phyloP scores from a whole-genome alignment of 2,113 vertebrate genomes.

The Monopterus albus region DNA sequence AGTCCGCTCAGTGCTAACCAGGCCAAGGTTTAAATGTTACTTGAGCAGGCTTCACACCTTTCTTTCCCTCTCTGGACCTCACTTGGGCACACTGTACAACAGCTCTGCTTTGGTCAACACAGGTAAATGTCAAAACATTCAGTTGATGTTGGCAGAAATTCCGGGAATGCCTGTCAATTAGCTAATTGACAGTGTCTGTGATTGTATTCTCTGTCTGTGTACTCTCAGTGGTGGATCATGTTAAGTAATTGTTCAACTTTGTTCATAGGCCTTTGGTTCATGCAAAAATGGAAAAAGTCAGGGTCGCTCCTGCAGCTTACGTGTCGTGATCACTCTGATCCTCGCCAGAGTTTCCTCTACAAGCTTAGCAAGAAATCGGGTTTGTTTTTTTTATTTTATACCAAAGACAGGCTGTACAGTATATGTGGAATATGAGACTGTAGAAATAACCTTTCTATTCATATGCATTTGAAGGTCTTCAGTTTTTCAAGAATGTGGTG shows the following conservation, averaged over 20 bases:
- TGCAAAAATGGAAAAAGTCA: slow-evolving; percentile 99
- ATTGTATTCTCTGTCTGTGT: background rate
- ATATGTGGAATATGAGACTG: background rate
- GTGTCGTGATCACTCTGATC: slow-evolving; percentile 96
- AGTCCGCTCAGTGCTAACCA: slow-evolving; percentile 95
- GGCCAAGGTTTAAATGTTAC: slow-evolving; percentile 96
- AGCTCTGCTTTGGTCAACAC: slow-evolving; percentile 98
- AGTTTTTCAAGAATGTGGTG: slow-evolving; percentile 97
- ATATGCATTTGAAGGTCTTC: slow-evolving; percentile 85
- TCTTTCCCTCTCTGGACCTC: slow-evolving; percentile 96
- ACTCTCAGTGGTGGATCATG: background rate
- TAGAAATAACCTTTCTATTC: background rate
- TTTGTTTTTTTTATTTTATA: slow-evolving; percentile 62
- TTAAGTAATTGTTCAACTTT: background rate
- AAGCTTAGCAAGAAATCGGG: slow-evolving; percentile 99
- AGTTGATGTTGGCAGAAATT: background rate
- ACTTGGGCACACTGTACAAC: slow-evolving; percentile 97
- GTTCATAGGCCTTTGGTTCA: slow-evolving; percentile 95
- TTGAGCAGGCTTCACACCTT: slow-evolving; percentile 96
- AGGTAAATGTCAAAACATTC: slow-evolving; percentile 78
- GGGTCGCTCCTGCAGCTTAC: slow-evolving; percentile 95
- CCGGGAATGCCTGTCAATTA: background rate
- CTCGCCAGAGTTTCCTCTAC: slow-evolving; percentile 97
- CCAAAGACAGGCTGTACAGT: background rate
- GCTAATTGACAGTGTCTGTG: background rate